These are phyloP conservation scores for Aporophyla lueneburgensis DNA, from an alignment of 2,888 invertebrate species.

Conservation along the genomic window DNA sequence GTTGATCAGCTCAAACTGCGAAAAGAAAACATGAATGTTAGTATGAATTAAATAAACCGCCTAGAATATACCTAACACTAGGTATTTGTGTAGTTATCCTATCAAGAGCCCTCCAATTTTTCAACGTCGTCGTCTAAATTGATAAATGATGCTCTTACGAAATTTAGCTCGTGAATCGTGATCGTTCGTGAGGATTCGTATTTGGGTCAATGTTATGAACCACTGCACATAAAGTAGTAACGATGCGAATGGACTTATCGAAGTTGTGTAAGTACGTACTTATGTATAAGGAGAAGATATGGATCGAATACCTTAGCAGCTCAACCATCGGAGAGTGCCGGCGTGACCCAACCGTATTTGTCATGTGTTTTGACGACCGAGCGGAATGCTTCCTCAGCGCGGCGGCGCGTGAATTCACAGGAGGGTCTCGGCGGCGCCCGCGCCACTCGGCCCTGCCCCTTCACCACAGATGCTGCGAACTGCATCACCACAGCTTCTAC, in stretches of 20 bases:
- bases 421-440: slow-evolving; percentile 95
- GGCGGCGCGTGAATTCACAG: slow-evolving; percentile 94
- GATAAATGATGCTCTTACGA: slow-evolving; percentile 76
- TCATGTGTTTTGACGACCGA: slow-evolving; percentile 97
- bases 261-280: not conserved
- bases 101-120: slow-evolving; percentile 54
- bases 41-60: not conserved
- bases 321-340: slow-evolving; percentile 96
- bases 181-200: slow-evolving; percentile 52
- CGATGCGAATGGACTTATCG: slow-evolving; percentile 1
- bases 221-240: slow-evolving; percentile 25
- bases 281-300: not conserved
- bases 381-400: slow-evolving; percentile 97
- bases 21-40: slow-evolving; percentile 40
- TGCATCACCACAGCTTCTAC: slow-evolving; percentile 97
- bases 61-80: slow-evolving; percentile 3
- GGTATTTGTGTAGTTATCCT: slow-evolving; percentile 28
- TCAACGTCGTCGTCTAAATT: slow-evolving; percentile 73
- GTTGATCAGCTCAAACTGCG: slow-evolving; percentile 75
- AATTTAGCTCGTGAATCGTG: slow-evolving; percentile 59
- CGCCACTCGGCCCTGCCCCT: slow-evolving; percentile 96
- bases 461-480: slow-evolving; percentile 96
- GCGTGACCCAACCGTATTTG: slow-evolving; percentile 98
- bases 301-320: slow-evolving; percentile 63
- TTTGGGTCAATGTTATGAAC: slow-evolving; percentile 77